Percentiles rank a stretch among this genome's conserved stretches.
Conservation (phyloP, 2,113 vertebrate genomes). For the Rhea americana region DNA sequence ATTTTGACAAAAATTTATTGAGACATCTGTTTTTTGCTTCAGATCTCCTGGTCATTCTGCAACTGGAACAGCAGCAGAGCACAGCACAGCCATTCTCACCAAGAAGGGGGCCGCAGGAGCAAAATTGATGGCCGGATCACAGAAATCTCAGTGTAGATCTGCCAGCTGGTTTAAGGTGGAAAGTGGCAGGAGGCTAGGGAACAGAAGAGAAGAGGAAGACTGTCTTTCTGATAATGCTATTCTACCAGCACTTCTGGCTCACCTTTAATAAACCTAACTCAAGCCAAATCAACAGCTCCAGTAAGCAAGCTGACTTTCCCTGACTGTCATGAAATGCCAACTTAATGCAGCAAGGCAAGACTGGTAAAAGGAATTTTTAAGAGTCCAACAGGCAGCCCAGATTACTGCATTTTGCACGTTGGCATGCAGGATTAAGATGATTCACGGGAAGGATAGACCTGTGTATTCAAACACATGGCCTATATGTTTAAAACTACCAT, state of each 20-base stretch:
- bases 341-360: background rate
- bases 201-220: background rate
- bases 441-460: background rate
- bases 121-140: background rate
- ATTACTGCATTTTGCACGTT: constrained; percentile 35
- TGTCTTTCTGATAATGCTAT: background rate
- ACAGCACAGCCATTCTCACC: background rate
- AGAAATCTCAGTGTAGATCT: background rate
- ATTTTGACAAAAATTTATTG: constrained; percentile 80
- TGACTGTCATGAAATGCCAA: constrained; percentile 1
- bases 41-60: constrained; percentile 70
- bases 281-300: background rate
- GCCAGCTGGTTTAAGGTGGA: constrained; percentile 1
- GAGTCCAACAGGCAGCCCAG: background rate
- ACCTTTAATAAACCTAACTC: background rate
- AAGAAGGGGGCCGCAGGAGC: background rate
- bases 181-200: background rate
- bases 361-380: constrained; percentile 38
- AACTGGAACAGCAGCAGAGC: background rate
- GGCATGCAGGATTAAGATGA: constrained; percentile 51
- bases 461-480: background rate
- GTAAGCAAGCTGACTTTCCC: background rate
- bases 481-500: constrained; percentile 53
- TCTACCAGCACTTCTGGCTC: background rate
- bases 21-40: constrained; percentile 78